Evolutionary conservation across 2,888 invertebrate genomes (phyloP).

Genomic region (Anarsia innoxiella): DNA sequence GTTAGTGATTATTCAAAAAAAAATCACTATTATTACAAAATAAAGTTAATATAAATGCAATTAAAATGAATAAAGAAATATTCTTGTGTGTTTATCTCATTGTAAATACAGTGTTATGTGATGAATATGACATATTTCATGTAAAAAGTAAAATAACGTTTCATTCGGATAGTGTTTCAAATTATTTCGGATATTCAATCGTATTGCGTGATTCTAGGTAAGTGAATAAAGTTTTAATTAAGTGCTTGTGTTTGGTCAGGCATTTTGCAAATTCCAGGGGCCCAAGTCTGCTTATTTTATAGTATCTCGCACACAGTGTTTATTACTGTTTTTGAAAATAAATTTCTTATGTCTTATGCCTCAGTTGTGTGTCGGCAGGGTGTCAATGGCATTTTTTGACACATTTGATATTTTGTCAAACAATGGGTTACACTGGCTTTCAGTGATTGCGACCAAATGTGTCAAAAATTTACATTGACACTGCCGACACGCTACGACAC

Average conservation of each 20-base stretch:
- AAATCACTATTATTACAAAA: no score
- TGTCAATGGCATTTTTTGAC: background rate
- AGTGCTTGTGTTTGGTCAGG: background rate
- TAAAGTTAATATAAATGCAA: no score
- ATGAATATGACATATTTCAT: conserved; percentile 45
- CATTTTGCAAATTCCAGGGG: no score
- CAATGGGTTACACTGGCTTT: no score
- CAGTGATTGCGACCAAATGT: no score
- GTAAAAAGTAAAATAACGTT: conserved; percentile 40
- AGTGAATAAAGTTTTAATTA: conserved; percentile 18
- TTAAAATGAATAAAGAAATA: no score
- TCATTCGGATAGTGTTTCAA: conserved; percentile 27
- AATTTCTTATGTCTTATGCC: background rate
- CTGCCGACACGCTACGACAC: no score
- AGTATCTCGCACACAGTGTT: background rate
- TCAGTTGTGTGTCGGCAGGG: background rate
- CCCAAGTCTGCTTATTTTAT: background rate
- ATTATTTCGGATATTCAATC: conserved; percentile 50
- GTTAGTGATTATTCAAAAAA: no score
- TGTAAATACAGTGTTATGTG: no score
- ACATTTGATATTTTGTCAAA: background rate
- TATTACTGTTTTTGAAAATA: no score
- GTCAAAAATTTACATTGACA: no score
- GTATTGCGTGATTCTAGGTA: conserved; percentile 38
- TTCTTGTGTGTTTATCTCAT: no score